Evolutionary conservation across 2,888 invertebrate genomes (phyloP).

Genomic region (Cacoxenus indagator): DNA sequence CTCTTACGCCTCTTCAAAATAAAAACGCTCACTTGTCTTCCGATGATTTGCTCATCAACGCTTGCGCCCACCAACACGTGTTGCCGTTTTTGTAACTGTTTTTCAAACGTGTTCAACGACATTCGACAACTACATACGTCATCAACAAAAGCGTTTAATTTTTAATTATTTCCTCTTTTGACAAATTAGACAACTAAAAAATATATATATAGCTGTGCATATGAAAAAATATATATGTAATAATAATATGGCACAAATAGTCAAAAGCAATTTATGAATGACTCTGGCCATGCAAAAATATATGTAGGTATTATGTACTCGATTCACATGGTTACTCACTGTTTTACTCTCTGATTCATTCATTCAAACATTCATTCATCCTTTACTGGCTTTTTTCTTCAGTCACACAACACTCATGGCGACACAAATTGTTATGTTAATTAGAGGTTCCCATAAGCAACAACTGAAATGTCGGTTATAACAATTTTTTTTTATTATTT

Average conservation of each 20-base stretch:
- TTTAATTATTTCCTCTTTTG: conserved; percentile 41
- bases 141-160: conserved; percentile 8
- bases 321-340: neutral
- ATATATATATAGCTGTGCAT: too few relatives aligned
- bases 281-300: neutral
- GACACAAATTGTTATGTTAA: neutral
- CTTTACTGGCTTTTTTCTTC: neutral
- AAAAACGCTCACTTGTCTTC: too few relatives aligned
- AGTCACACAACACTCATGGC: neutral
- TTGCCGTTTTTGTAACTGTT: conserved; percentile 25
- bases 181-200: neutral
- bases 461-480: neutral
- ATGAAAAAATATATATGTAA: conserved; percentile 17
- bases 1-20: too few relatives aligned
- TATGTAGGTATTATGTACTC: neutral
- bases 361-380: neutral
- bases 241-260: neutral
- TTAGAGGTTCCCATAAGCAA: neutral
- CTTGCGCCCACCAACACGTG: conserved; percentile 12
- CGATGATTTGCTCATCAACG: neutral
- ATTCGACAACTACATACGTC: neutral
- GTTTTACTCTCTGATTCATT: neutral
- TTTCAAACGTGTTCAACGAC: neutral
- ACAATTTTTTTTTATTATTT: neutral
- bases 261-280: neutral